These are phyloP conservation scores for Conus ventricosus DNA, from an alignment of 1,140 invertebrate species.

Conservation along the genomic window DNA sequence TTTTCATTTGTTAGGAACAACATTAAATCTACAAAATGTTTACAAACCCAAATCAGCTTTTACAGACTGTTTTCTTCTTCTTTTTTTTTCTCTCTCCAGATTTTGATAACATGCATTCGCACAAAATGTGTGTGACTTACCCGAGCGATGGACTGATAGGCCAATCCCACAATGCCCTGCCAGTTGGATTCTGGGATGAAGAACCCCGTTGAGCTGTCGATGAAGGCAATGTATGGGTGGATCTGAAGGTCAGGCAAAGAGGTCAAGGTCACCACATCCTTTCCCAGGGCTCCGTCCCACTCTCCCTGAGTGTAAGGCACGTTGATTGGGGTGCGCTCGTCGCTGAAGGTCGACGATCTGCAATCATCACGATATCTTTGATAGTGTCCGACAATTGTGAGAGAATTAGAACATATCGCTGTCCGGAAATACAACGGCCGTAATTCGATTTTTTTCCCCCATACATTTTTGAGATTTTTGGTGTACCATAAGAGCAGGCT, in stretches of 20 bases:
- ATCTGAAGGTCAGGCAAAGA: slow-evolving; percentile 58
- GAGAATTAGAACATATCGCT: neutral
- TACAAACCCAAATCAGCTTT: no score
- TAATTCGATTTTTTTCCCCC: no score
- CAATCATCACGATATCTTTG: neutral
- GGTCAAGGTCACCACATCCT: slow-evolving; percentile 68
- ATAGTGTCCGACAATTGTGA: no score
- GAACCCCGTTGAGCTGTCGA: slow-evolving; percentile 71
- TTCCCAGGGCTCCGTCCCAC: slow-evolving; percentile 73
- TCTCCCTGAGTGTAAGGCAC: slow-evolving; percentile 74
- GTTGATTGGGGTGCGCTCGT: slow-evolving; percentile 47
- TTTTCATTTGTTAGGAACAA: no score
- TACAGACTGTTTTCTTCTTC: no score
- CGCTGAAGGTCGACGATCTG: slow-evolving; percentile 67
- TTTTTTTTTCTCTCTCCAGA: no score
- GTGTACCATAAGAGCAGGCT: no score
- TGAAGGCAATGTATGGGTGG: slow-evolving; percentile 71
- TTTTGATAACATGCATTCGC: no score
- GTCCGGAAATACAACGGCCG: no score
- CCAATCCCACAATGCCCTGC: slow-evolving; percentile 77
- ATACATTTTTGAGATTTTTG: no score
- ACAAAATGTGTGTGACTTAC: slow-evolving; percentile 45
- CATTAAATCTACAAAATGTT: no score
- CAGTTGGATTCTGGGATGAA: slow-evolving; percentile 75
- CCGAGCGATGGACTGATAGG: slow-evolving; percentile 72